Percentiles rank a stretch among this genome's conserved stretches.
Evolutionary conservation across 1,140 invertebrate genomes (phyloP).

Genomic region (Tetragnatha versicolor): DNA sequence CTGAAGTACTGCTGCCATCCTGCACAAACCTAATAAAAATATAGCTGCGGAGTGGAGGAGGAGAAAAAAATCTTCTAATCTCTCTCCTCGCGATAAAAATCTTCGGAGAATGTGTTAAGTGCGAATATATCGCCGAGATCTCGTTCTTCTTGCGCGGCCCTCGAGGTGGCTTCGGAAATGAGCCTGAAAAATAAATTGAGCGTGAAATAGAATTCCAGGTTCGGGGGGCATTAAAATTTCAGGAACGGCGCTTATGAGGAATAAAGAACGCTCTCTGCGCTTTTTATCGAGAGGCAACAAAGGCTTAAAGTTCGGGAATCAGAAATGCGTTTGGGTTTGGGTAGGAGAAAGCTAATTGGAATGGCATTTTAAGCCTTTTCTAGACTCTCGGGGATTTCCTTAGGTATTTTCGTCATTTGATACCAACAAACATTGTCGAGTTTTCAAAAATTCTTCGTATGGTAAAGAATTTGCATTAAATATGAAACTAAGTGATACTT

Average conservation of each 20-base stretch:
- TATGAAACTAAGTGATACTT: too few relatives aligned
- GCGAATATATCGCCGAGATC: constrained; percentile 10
- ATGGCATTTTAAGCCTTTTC: too few relatives aligned
- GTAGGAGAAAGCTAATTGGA: too few relatives aligned
- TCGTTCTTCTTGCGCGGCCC: not conserved
- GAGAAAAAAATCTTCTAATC: not conserved
- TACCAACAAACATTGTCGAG: too few relatives aligned
- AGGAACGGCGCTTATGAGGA: constrained; percentile 9
- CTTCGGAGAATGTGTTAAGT: constrained; percentile 31
- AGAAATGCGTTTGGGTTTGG: too few relatives aligned
- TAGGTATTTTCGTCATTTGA: too few relatives aligned
- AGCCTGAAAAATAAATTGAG: constrained; percentile 31
- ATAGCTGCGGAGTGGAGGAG: not conserved
- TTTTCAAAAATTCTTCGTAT: too few relatives aligned
- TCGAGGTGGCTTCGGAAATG: constrained; percentile 3
- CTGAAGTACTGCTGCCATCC: constrained; percentile 9
- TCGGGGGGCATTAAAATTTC: constrained; percentile 27
- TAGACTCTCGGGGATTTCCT: too few relatives aligned
- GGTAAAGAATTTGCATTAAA: too few relatives aligned
- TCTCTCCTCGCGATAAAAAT: constrained; percentile 12
- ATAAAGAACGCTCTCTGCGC: too few relatives aligned
- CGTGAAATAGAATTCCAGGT: constrained; percentile 26
- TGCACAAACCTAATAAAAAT: constrained; percentile 16
- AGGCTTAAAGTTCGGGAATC: too few relatives aligned
- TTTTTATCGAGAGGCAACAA: too few relatives aligned